These are phyloP conservation scores for Eupelmus urozonus DNA, from an alignment of 2,888 invertebrate genomes.

Conservation along the genomic window DNA sequence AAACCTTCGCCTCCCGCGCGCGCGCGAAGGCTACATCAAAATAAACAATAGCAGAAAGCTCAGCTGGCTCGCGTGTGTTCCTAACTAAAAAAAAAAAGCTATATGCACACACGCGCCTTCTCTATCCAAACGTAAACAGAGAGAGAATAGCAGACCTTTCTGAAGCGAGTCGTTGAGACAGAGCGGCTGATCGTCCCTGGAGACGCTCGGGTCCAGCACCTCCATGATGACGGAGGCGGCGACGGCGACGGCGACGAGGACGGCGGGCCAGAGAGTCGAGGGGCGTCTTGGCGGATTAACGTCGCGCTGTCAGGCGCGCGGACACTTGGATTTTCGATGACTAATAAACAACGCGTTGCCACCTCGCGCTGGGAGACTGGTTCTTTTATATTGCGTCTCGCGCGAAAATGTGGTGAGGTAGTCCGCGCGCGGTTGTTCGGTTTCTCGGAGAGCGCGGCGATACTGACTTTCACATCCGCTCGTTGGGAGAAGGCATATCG, in stretches of 20 bases:
- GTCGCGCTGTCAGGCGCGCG: constrained; percentile 34
- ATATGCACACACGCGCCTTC: no score
- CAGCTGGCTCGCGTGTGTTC: no score
- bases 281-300: constrained; percentile 42
- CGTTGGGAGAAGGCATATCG: background rate
- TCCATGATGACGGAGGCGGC: constrained; percentile 65
- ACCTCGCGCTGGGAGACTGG: no score
- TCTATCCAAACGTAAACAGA: background rate
- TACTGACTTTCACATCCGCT: constrained; percentile 40
- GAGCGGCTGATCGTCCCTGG: constrained; percentile 73
- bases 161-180: constrained; percentile 72
- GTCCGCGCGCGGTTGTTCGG: no score
- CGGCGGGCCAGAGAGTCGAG: constrained; percentile 2
- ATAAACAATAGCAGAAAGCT: constrained; percentile 3
- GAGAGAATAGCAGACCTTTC: constrained; percentile 66
- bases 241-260: background rate
- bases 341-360: background rate
- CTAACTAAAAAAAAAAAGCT: no score
- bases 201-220: constrained; percentile 73
- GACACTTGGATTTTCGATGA: background rate
- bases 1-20: background rate
- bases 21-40: no score
- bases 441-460: background rate
- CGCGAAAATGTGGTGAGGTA: no score
- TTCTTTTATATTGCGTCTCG: no score